Conservation (phyloP, 2,113 vertebrate genomes). For the Aegotheles bennettii region DNA sequence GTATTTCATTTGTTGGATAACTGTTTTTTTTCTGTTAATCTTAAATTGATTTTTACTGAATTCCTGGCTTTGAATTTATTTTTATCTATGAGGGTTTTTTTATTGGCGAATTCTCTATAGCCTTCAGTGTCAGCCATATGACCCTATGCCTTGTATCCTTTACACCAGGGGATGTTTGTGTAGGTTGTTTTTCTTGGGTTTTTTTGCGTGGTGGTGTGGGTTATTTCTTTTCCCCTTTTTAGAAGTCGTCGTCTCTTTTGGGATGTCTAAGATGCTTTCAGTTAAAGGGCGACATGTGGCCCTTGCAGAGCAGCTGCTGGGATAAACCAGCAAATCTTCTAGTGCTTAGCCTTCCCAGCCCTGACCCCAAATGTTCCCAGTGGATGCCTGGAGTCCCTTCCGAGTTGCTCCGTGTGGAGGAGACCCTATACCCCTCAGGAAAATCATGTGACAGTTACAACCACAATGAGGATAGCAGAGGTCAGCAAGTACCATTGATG, state of each 20-base stretch:
- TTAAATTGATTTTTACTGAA: not conserved
- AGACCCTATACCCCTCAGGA: fast-evolving
- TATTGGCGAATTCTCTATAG: not conserved
- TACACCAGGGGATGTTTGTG: not conserved
- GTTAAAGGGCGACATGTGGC: not conserved
- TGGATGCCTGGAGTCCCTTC: not conserved
- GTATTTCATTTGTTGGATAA: not conserved
- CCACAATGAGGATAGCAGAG: not conserved
- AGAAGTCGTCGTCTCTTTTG: not conserved
- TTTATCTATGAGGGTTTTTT: not conserved
- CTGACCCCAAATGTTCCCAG: not conserved
- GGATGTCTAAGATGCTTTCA: not conserved
- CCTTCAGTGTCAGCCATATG: not conserved
- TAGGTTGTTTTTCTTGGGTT: not conserved
- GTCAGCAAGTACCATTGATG: not conserved
- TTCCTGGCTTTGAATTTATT: not conserved
- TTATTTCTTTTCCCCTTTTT: too few species aligned
- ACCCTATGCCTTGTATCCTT: not conserved
- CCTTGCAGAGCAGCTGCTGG: not conserved
- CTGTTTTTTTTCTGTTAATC: not conserved
- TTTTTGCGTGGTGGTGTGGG: not conserved
- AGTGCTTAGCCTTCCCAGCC: not conserved
- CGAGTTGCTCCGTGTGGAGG: not conserved
- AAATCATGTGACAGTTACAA: not conserved
- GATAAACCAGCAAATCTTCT: not conserved